phyloP scores from a whole-genome alignment of 2,113 vertebrate genomes.

The Notiomystis cincta region DNA sequence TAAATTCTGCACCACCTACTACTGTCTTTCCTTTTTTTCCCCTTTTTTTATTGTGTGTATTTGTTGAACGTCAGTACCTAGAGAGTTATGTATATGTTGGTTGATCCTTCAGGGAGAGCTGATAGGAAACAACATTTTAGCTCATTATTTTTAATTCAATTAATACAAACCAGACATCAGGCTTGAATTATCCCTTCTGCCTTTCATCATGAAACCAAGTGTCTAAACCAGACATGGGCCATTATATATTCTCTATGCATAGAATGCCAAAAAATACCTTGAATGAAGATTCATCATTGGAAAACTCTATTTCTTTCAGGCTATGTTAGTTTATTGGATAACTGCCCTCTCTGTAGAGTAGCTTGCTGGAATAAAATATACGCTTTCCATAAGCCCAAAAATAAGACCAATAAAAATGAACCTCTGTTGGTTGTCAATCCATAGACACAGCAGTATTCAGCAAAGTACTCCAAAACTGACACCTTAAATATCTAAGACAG shows the following conservation, averaged over 20 bases:
- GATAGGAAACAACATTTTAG: background rate
- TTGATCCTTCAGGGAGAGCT: background rate
- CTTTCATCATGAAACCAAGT: background rate
- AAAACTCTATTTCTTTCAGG: background rate
- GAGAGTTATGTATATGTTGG: background rate
- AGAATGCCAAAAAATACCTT: background rate
- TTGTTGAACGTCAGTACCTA: background rate
- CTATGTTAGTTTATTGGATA: background rate
- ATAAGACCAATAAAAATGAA: background rate
- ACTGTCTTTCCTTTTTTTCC: background rate
- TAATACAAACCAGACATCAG: conserved; percentile 11
- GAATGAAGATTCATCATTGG: background rate
- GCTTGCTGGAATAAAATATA: background rate
- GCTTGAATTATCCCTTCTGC: background rate
- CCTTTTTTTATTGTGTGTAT: background rate
- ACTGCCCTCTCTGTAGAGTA: background rate
- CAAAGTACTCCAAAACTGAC: background rate
- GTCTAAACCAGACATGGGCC: background rate
- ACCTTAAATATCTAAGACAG: background rate
- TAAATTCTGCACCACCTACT: background rate
- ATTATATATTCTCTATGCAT: background rate
- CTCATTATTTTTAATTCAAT: conserved; percentile 14
- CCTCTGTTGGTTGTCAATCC: background rate
- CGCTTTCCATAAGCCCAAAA: background rate
- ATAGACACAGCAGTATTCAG: background rate